Conservation (phyloP, 2,888 invertebrate species). For the Heliconius ismenius region DNA sequence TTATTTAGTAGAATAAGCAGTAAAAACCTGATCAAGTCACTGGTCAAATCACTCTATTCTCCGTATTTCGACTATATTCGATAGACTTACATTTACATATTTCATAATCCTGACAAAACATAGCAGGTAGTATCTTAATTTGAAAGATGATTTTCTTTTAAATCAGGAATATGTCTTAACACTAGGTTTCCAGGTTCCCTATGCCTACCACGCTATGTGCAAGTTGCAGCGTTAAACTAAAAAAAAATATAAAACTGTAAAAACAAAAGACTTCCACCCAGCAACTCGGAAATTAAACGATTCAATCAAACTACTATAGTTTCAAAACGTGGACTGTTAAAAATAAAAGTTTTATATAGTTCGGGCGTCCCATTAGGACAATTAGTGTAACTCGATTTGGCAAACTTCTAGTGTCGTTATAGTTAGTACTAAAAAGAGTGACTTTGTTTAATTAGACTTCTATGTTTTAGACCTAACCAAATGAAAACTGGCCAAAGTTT, state of each 20-base stretch:
- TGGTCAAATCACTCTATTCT: no score
- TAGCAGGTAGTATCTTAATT: no score
- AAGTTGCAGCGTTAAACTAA: not conserved
- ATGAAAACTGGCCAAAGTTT: constrained; percentile 32
- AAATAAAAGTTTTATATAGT: constrained; percentile 34
- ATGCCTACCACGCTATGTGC: no score
- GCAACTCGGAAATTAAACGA: constrained; percentile 16
- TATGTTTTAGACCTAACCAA: constrained; percentile 40
- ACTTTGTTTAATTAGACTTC: constrained; percentile 46
- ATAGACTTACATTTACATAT: no score
- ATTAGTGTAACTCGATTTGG: constrained; percentile 39
- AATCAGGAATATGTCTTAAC: no score
- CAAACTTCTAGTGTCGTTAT: constrained; percentile 37
- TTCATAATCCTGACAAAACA: no score
- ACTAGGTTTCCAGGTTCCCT: no score
- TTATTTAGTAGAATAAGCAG: no score
- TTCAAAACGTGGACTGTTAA: constrained; percentile 17
- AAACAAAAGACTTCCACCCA: not conserved
- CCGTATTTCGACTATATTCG: no score
- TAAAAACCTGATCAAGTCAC: no score
- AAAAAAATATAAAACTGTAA: not conserved
- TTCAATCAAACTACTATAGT: constrained; percentile 25
- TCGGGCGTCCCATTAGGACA: constrained; percentile 38
- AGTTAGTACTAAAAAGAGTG: constrained; percentile 37
- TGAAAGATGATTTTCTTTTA: no score